These are phyloP conservation scores for Plebejus argus DNA, from an alignment of 2,888 invertebrate genomes.

Conservation along the genomic window DNA sequence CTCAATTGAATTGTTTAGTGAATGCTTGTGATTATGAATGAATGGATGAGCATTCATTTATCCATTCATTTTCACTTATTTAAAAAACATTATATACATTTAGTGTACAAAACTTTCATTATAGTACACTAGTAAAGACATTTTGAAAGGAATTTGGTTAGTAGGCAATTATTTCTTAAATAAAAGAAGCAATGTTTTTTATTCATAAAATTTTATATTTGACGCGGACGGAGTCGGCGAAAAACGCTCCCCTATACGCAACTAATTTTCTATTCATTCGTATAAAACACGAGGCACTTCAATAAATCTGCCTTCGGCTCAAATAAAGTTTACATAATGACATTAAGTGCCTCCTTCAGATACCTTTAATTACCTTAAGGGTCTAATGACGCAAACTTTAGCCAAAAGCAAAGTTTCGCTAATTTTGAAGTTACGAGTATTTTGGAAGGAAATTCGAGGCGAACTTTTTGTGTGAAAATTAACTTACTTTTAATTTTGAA, in stretches of 20 bases:
- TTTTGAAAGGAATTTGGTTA: no score
- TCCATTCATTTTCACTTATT: neutral
- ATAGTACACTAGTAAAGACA: no score
- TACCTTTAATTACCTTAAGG: constrained; percentile 31
- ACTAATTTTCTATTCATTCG: constrained; percentile 3
- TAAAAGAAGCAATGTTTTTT: neutral
- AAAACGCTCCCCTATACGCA: neutral
- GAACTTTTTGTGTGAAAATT: constrained; percentile 13
- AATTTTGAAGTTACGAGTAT: constrained; percentile 28
- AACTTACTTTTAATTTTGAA: constrained; percentile 1
- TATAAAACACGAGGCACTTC: constrained; percentile 1
- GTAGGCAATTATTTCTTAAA: neutral
- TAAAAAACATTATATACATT: neutral
- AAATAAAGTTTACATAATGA: constrained; percentile 28
- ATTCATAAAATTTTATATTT: neutral
- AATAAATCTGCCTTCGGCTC: constrained; percentile 22
- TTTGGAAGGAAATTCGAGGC: neutral
- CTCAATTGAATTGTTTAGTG: no score
- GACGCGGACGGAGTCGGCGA: neutral
- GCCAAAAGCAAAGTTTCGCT: constrained; percentile 25
- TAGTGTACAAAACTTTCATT: no score
- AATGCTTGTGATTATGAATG: neutral
- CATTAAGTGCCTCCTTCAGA: constrained; percentile 31
- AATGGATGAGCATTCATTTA: no score
- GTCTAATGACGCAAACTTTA: constrained; percentile 30